Conservation (phyloP, 2,888 invertebrate species). For the Tigriopus californicus region DNA sequence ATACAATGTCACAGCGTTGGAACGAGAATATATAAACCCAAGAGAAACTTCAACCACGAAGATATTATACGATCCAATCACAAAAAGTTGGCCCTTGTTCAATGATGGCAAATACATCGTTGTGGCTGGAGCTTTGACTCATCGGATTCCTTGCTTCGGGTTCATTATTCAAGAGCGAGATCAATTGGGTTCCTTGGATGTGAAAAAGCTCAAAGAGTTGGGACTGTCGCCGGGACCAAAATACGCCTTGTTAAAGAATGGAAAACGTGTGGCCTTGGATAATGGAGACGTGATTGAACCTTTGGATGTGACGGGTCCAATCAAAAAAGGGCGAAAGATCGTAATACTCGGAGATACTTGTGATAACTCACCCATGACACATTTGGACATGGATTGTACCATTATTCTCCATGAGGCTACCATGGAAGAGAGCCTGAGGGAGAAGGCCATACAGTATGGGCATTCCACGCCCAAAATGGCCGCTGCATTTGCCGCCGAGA, state of each 20-base stretch:
- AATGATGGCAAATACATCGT: conserved; percentile 24
- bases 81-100: conserved; percentile 15
- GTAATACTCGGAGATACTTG: conserved; percentile 29
- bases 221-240: conserved; percentile 27
- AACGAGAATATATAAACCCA: neutral
- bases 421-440: conserved; percentile 20
- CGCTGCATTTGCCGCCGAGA: conserved; percentile 24
- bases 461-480: conserved; percentile 31
- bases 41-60: neutral
- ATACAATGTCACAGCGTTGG: conserved; percentile 19
- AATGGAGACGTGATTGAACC: conserved; percentile 23
- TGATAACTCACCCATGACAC: conserved; percentile 25
- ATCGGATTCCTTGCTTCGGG: conserved; percentile 29
- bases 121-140: conserved; percentile 26
- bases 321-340: conserved; percentile 26
- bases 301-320: conserved; percentile 24
- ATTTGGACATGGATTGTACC: conserved; percentile 25
- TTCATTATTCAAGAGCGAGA: conserved; percentile 26
- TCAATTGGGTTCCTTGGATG: conserved; percentile 26
- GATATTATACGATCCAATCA: neutral
- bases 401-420: conserved; percentile 31
- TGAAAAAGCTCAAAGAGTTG: conserved; percentile 22
- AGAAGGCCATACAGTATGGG: conserved; percentile 26
- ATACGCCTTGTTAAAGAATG: conserved; percentile 26
- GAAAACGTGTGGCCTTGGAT: conserved; percentile 24